Conservation (phyloP, 2,797 vertebrate genomes). For the Lerista edwardsae region DNA sequence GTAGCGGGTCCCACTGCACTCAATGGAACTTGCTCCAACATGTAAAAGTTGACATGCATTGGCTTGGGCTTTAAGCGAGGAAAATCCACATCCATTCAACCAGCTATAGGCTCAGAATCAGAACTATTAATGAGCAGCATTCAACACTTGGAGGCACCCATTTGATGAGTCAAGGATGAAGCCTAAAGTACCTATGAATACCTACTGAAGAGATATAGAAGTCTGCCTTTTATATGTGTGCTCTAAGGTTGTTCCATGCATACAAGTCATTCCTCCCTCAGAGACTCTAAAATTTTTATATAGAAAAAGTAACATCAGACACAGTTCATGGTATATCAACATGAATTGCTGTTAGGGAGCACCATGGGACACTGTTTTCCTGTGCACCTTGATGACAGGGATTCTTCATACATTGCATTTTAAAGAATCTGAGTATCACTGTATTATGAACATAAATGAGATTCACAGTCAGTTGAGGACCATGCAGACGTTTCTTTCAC, state of each 20-base stretch:
- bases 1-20: too few relatives aligned
- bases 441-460: background rate
- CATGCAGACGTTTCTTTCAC: background rate
- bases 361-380: background rate
- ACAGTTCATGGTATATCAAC: background rate
- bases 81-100: background rate
- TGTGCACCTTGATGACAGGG: background rate
- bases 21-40: too few relatives aligned
- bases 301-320: background rate
- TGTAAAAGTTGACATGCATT: too few relatives aligned
- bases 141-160: background rate
- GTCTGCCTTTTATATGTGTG: background rate
- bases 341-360: background rate
- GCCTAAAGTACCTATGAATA: too few relatives aligned
- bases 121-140: background rate
- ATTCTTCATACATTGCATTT: background rate
- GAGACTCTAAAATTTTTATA: background rate
- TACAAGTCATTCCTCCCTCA: background rate
- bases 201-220: background rate
- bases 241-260: background rate
- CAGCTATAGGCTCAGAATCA: background rate
- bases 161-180: background rate
- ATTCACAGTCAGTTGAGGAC: background rate
- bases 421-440: background rate
- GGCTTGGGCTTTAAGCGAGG: background rate